These are phyloP conservation scores for Xestia sexstrigata DNA, from an alignment of 2,888 invertebrate species.

Conservation along the genomic window DNA sequence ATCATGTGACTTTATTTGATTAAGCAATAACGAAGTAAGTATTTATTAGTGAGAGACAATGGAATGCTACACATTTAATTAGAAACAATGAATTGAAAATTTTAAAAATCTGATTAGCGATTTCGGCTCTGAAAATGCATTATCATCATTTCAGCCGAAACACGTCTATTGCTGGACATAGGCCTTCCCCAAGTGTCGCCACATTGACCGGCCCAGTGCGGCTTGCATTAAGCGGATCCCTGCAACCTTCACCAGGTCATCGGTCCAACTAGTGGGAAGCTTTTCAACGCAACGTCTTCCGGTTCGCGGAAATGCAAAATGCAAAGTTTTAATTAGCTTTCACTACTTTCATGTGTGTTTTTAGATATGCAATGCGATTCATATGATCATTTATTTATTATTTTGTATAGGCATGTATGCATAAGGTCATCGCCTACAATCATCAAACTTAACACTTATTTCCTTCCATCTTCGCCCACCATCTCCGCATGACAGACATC, in stretches of 20 bases:
- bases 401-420: not conserved
- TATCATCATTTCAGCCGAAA: not conserved
- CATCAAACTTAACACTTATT: constrained; percentile 18
- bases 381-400: not conserved
- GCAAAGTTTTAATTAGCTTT: not conserved
- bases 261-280: too few species aligned
- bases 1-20: not conserved
- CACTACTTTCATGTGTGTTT: not conserved
- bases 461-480: constrained; percentile 17
- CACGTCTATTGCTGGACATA: too few species aligned
- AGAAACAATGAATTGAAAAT: not conserved
- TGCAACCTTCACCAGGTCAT: too few species aligned
- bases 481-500: not conserved
- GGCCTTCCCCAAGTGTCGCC: too few species aligned
- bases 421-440: constrained; percentile 28
- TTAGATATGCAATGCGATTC: not conserved
- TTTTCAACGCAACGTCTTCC: too few species aligned
- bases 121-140: not conserved
- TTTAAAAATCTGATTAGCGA: not conserved
- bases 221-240: too few species aligned
- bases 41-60: not conserved
- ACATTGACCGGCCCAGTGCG: too few species aligned
- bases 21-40: not conserved
- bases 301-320: not conserved
- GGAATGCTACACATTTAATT: not conserved